Conservation (phyloP, 23 tunicate genomes). For the Trididemnum nubilum region DNA sequence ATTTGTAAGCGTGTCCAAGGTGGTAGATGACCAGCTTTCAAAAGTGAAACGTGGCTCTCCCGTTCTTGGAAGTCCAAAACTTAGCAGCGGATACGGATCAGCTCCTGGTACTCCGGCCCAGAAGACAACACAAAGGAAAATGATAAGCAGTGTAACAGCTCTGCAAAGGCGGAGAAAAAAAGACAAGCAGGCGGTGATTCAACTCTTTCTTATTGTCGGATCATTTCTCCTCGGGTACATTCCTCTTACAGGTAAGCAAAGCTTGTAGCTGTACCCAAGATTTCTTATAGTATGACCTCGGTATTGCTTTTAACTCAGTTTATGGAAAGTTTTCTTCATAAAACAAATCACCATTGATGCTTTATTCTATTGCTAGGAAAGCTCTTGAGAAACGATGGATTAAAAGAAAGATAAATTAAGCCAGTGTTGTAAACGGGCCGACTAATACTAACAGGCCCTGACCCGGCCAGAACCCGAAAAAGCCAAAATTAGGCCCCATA, state of each 20-base stretch:
- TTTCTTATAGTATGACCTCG: no score
- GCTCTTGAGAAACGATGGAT: no score
- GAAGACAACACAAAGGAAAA: not conserved
- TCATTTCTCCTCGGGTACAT: constrained; percentile 46
- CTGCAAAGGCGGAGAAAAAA: constrained; percentile 22
- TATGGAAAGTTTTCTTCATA: no score
- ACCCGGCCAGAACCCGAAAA: no score
- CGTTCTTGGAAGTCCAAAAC: not conserved
- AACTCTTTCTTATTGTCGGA: constrained; percentile 47
- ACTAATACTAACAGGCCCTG: no score
- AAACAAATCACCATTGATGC: no score
- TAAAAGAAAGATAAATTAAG: no score
- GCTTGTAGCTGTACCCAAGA: no score
- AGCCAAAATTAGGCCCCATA: no score
- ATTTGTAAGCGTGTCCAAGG: not conserved
- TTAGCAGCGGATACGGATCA: not conserved
- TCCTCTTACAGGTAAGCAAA: constrained; percentile 35
- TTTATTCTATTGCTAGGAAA: no score
- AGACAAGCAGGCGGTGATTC: constrained; percentile 30
- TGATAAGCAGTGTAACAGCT: not conserved
- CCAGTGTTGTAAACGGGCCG: no score
- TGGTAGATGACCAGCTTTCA: not conserved
- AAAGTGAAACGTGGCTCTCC: not conserved
- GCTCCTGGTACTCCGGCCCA: not conserved
- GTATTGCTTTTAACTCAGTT: no score